Percentiles rank a stretch among this genome's conserved stretches.
Conservation (phyloP, 2,888 invertebrate genomes). For the Lamproptera curius region DNA sequence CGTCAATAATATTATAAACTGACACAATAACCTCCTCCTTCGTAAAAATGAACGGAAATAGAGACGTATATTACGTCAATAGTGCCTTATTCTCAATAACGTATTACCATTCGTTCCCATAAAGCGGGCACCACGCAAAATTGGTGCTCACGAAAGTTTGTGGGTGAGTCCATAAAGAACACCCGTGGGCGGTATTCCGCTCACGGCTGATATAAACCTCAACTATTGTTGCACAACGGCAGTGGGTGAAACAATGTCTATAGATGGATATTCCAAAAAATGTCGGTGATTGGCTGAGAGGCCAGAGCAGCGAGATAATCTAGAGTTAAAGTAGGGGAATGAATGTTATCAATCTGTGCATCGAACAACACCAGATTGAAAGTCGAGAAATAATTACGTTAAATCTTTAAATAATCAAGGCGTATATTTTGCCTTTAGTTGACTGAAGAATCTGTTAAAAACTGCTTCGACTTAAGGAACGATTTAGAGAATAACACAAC, state of each 20-base stretch:
- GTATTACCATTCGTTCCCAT: constrained; percentile 16
- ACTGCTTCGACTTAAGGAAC: too few species aligned
- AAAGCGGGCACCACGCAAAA: constrained; percentile 32
- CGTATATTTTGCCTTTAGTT: too few species aligned
- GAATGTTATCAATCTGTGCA: too few species aligned
- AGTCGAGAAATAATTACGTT: too few species aligned
- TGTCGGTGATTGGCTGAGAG: too few species aligned
- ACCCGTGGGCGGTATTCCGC: constrained; percentile 43
- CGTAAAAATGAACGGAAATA: constrained; percentile 25
- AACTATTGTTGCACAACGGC: constrained; percentile 29
- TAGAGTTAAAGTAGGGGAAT: too few species aligned
- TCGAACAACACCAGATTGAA: too few species aligned
- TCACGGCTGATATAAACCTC: constrained; percentile 31
- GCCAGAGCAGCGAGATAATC: too few species aligned
- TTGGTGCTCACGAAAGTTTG: constrained; percentile 31
- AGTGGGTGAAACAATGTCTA: constrained; percentile 31
- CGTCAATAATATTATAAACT: too few species aligned
- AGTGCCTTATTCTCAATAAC: constrained; percentile 9
- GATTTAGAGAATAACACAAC: too few species aligned
- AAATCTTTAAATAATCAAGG: too few species aligned
- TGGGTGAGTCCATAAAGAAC: constrained; percentile 46
- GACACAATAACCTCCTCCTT: constrained; percentile 6
- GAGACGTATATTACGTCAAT: constrained; percentile 25
- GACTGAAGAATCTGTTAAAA: too few species aligned
- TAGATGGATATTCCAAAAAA: constrained; percentile 1